A percentile compares a stretch with the other conserved stretches of the same genome.
phyloP scores from a whole-genome alignment of 2,113 vertebrate genomes.

The Ancistrus triradiatus region DNA sequence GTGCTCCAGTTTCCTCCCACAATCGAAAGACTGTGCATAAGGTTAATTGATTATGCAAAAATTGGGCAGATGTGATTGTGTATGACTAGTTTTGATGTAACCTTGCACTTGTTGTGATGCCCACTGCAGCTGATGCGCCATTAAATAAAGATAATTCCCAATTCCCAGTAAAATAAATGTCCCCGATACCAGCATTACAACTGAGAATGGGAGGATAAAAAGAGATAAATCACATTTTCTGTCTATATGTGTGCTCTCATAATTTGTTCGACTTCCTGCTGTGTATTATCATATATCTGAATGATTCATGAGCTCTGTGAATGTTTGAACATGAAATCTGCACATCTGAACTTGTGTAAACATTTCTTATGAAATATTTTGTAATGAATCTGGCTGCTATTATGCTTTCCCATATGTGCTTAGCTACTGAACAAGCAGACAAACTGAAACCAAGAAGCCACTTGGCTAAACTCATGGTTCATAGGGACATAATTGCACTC shows the following conservation, averaged over 20 bases:
- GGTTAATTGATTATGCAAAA: too few species aligned
- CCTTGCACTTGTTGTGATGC: too few species aligned
- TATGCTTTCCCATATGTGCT: conserved; percentile 32
- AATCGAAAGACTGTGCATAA: too few species aligned
- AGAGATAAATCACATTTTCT: conserved; percentile 19
- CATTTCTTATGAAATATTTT: conserved; percentile 5
- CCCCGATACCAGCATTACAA: too few species aligned
- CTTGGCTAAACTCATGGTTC: conserved; percentile 48
- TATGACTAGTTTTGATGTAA: too few species aligned
- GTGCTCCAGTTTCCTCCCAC: too few species aligned
- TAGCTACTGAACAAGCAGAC: conserved; percentile 41
- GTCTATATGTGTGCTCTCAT: conserved; percentile 1
- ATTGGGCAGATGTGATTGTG: too few species aligned
- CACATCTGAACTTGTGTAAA: conserved; percentile 13
- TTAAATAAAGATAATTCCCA: too few species aligned
- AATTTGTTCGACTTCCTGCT: conserved; percentile 26
- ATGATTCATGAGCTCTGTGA: conserved; percentile 17
- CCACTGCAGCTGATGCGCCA: too few species aligned
- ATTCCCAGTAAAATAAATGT: too few species aligned
- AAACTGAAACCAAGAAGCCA: conserved; percentile 46
- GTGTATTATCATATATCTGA: conserved; percentile 28
- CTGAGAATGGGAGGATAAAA: not conserved
- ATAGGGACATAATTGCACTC: conserved; percentile 53
- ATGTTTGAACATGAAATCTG: conserved; percentile 15
- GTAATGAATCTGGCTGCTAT: too few species aligned